These are phyloP conservation scores for Nomada fabriciana DNA, from an alignment of 2,888 invertebrate species.

Conservation along the genomic window DNA sequence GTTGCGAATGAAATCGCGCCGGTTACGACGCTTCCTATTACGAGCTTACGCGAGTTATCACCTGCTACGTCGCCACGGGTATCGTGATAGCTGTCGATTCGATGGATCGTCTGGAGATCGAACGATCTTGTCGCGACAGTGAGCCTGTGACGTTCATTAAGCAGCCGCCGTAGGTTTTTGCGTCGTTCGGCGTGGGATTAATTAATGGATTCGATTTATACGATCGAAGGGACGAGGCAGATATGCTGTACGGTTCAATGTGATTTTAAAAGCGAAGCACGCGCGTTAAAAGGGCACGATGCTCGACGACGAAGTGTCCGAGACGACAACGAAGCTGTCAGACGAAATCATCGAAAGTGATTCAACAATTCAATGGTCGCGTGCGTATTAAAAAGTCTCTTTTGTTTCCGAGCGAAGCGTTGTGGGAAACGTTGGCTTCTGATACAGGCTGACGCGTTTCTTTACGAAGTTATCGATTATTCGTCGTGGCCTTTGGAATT, in stretches of 20 bases:
- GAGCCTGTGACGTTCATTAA: neutral
- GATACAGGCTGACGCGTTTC: conserved; percentile 61
- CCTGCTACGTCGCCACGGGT: conserved; percentile 46
- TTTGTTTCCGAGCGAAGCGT: conserved; percentile 2
- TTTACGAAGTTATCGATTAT: conserved; percentile 77
- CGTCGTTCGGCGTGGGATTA: too few species aligned
- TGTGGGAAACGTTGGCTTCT: conserved; percentile 56
- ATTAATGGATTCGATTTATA: too few species aligned
- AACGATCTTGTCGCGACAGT: neutral
- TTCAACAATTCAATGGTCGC: conserved; percentile 28
- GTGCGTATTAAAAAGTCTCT: conserved; percentile 37
- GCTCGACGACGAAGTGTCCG: too few species aligned
- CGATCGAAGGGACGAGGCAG: too few species aligned
- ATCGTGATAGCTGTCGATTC: conserved; percentile 37
- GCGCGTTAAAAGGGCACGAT: too few species aligned
- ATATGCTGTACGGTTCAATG: too few species aligned
- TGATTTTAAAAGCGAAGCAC: too few species aligned
- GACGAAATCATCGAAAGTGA: neutral
- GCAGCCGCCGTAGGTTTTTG: neutral
- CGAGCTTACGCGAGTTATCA: conserved; percentile 64
- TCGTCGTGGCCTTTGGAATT: conserved; percentile 74
- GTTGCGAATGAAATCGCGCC: conserved; percentile 68
- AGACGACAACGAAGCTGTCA: neutral
- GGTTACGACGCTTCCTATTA: conserved; percentile 67
- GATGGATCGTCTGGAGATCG: neutral